Evolutionary conservation across 92 coral and sea anemone species (phyloP), one percentile per base, ranked within the genome.

Genomic region (Montipora capitata): DNA sequence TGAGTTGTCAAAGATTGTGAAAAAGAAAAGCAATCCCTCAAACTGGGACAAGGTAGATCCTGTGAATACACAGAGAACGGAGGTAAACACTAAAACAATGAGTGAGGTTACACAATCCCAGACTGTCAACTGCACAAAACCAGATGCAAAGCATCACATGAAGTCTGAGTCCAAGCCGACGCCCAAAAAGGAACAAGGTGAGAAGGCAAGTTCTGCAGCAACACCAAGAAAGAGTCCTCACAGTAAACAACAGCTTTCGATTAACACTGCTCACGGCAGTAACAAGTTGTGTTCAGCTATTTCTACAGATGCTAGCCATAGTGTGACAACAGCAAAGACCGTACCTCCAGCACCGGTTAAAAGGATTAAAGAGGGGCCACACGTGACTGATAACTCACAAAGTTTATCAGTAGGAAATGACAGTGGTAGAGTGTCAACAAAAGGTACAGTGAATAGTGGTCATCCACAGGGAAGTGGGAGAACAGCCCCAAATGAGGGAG

Each of bases 401-500:
- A 27, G 64, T 35, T 44, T 43, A 2, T 71, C 68, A 1, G 49
- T 66, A 27, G 77, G 17, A 35, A 82, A 80, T 54, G 78, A 79
- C 13, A 79, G 76, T 54, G 68, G 87, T 5, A 88, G 91, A 78
- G 49, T 85, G 10, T 87, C 65, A 8, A 65, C 90, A 38, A 87
- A 83, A 75, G 94, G 91, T 73, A 59, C 84, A 40, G 42, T 86
- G 4, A 39, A 91, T 0, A n/a, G 51, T 3, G 87, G 90, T 7
- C 93, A 93, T 70, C 73, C 91, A 3, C 74, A 89, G 4, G 79
- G 82, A 51, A 73, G 74, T 42, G 61, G 66, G 43, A 93, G 72
- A 86, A 75, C 61, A n/a, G 41, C 78, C 38, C 43, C 76, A 8
- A 43, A 43, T 72, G 95, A 94, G 8, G 87, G 75, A 43, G 97